Base-by-base conservation (phyloP, 2,888 invertebrate genomes). In the Mythimna vitellina region DNA sequence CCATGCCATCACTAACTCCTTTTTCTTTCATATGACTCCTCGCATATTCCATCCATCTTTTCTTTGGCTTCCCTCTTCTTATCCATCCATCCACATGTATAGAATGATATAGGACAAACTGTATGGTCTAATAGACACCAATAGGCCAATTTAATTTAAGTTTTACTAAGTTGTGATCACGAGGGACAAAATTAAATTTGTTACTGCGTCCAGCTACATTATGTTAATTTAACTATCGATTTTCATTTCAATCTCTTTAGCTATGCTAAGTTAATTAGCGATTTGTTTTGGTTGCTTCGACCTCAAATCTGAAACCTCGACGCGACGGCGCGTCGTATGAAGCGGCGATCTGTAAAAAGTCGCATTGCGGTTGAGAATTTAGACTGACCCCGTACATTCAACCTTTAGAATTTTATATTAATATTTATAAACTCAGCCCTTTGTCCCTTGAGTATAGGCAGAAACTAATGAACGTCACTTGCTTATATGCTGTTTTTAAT, bases 221-320 rank as follows among this genome's bases (percentile, higher is more conserved):
- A 25, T n/a, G 63, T 49, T 46, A 53, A 49, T 20, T 53, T 22
- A 5, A 7, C 25, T 12, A 51, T 42, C n/a, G 38, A 42, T 76
- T 73, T n/a, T 32, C 38, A 42, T 42, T 66, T n/a, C 49, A 76
- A 76, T 73, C 51, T 76, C 57, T 53, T 79, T 65, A 65, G 61
- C 25, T 20, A 77, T 29, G 49, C 77, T 58, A 42, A 67, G n/a
- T 73, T 58, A 76, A 73, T 67, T 58, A 58, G 12, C 10, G 51
- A 58, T 76, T 76, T 9, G 75, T 75, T 75, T 49, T 42, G 25
- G 49, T 51, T 42, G 42, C 57, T 73, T 51, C 57, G 32, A 58
- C 49, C 32, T 66, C 42, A 38, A 1, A 1, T 56, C 32, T 46
- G 9, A 57, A 57, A 65, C 32, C 32, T 32, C 17, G 42, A 32